A percentile compares a stretch with the other conserved stretches of the same genome.
These are phyloP conservation scores for Siniperca scherzeri DNA, from an alignment of 2,797 vertebrate species.

Conservation along the genomic window DNA sequence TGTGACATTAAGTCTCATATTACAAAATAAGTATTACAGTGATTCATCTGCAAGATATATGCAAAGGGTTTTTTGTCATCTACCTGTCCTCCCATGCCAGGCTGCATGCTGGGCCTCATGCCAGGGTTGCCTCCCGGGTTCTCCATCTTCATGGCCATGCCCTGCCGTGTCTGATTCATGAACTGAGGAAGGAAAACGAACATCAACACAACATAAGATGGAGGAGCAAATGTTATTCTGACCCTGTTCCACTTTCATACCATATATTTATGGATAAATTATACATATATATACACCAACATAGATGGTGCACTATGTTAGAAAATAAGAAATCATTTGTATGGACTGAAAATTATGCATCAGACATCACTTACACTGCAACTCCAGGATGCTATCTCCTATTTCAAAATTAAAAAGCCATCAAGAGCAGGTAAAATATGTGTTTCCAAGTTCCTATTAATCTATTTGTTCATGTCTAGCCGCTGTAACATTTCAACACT, in stretches of 20 bases:
- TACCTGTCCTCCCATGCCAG: slow-evolving; percentile 87
- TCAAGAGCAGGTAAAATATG: not conserved
- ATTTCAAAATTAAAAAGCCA: not conserved
- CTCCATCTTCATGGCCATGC: slow-evolving; percentile 94
- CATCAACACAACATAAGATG: slow-evolving; percentile 1
- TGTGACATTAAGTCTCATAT: not conserved
- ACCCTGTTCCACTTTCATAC: not conserved
- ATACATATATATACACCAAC: not conserved
- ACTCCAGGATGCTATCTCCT: not conserved
- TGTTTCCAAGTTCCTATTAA: not conserved
- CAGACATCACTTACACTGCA: not conserved
- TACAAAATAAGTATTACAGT: not conserved
- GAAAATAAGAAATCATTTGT: not conserved
- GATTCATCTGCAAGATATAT: not conserved
- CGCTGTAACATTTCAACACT: not conserved
- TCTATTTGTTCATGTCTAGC: not conserved
- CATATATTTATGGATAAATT: not conserved
- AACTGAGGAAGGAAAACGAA: slow-evolving; percentile 84
- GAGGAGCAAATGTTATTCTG: slow-evolving; percentile 7
- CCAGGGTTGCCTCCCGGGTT: slow-evolving; percentile 85
- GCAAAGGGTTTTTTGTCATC: slow-evolving; percentile 8
- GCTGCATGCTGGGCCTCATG: slow-evolving; percentile 93
- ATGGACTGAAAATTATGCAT: not conserved
- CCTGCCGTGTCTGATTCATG: slow-evolving; percentile 94
- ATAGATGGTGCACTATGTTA: not conserved